A percentile compares a stretch with the other conserved stretches of the same genome.
Evolutionary conservation across 1,140 invertebrate species (phyloP).

Genomic region (Danaus plexippus): DNA sequence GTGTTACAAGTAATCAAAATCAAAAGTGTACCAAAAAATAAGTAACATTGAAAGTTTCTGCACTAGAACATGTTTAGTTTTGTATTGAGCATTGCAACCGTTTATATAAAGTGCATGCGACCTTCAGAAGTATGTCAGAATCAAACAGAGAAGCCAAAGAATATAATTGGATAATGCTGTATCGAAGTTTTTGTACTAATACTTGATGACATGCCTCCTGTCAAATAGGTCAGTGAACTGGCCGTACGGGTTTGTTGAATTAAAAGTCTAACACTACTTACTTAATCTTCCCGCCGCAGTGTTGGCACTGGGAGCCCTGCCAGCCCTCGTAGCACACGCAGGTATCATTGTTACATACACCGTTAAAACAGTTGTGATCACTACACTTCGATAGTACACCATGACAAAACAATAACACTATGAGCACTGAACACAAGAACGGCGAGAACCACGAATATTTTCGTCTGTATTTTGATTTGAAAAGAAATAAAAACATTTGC

Average conservation of each 20-base stretch:
- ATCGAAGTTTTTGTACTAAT: constrained; percentile 51
- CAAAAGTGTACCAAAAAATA: no score
- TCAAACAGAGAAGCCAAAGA: constrained; percentile 59
- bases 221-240: constrained; percentile 65
- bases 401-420: constrained; percentile 70
- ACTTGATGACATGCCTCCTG: constrained; percentile 39
- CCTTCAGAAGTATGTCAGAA: constrained; percentile 39
- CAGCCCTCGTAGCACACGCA: constrained; percentile 92
- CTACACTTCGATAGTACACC: constrained; percentile 69
- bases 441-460: constrained; percentile 74
- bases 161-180: constrained; percentile 65
- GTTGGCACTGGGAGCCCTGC: constrained; percentile 90
- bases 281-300: constrained; percentile 93
- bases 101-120: constrained; percentile 16
- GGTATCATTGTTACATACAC: constrained; percentile 83
- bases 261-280: constrained; percentile 67
- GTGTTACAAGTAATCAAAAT: no score
- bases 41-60: no score
- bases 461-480: constrained; percentile 86
- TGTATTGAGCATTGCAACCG: no score
- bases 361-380: constrained; percentile 65
- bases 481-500: constrained; percentile 88
- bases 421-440: constrained; percentile 69
- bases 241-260: constrained; percentile 16
- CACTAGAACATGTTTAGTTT: no score